A percentile compares a stretch with the other conserved stretches of the same genome.
These are phyloP conservation scores for Neria commutata DNA, from an alignment of 2,888 invertebrate genomes.

Conservation along the genomic window DNA sequence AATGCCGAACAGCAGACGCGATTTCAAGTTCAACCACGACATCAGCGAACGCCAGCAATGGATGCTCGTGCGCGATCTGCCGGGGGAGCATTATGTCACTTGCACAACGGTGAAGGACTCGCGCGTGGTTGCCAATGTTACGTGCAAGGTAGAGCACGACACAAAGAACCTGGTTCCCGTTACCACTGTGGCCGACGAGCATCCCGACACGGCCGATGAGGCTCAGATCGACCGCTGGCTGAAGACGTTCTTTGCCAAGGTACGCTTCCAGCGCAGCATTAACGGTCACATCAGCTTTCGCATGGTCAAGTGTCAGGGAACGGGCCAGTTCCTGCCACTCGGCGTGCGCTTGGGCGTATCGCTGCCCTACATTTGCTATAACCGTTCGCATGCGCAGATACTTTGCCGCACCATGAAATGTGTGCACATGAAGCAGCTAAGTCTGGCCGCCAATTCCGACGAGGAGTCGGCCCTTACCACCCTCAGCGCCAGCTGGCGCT, in stretches of 20 bases:
- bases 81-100: slow-evolving; percentile 78
- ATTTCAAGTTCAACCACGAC: slow-evolving; percentile 73
- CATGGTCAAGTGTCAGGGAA: slow-evolving; percentile 70
- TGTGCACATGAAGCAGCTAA: slow-evolving; percentile 66
- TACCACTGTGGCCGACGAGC: slow-evolving; percentile 17
- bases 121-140: slow-evolving; percentile 79
- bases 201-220: slow-evolving; percentile 64
- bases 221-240: slow-evolving; percentile 71
- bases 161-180: slow-evolving; percentile 71
- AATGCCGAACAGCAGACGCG: slow-evolving; percentile 70
- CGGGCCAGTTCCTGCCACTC: slow-evolving; percentile 67
- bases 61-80: slow-evolving; percentile 78
- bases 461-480: slow-evolving; percentile 32
- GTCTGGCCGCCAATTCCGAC: slow-evolving; percentile 60
- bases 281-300: slow-evolving; percentile 82
- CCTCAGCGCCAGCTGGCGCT: slow-evolving; percentile 46
- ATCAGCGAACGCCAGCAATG: slow-evolving; percentile 78
- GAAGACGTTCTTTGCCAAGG: slow-evolving; percentile 71
- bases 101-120: slow-evolving; percentile 84
- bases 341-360: slow-evolving; percentile 81
- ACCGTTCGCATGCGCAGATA: slow-evolving; percentile 70
- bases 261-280: slow-evolving; percentile 70
- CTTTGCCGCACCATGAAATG: slow-evolving; percentile 65
- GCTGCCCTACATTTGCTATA: slow-evolving; percentile 80
- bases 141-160: slow-evolving; percentile 73